Percentiles rank a stretch among this genome's conserved stretches.
Conservation (phyloP, 1,140 invertebrate species). For the Zaprionus davidi region DNA sequence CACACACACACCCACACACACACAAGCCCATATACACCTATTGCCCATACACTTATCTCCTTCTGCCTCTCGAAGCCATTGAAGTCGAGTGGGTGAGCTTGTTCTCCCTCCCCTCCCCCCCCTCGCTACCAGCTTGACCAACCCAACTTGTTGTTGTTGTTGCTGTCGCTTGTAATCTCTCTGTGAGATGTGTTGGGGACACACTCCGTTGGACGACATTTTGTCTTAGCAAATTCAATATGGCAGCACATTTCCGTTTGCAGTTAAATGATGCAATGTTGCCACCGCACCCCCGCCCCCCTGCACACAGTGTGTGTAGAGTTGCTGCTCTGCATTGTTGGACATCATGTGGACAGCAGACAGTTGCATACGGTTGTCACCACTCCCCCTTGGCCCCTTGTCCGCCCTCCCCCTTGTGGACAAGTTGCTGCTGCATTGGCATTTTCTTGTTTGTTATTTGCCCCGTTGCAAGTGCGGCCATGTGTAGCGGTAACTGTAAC, state of each 20-base stretch:
- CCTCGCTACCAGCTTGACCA: background rate
- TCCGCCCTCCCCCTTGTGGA: background rate
- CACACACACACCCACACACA: background rate
- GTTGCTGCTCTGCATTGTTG: conserved; percentile 4
- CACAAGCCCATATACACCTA: background rate
- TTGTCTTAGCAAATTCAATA: conserved; percentile 68
- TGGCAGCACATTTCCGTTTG: conserved; percentile 68
- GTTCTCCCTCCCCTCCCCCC: background rate
- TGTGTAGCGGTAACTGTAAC: conserved; percentile 34
- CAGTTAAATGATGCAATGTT: conserved; percentile 58
- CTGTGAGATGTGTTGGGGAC: background rate
- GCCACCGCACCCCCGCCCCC: background rate
- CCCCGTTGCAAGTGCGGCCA: conserved; percentile 33
- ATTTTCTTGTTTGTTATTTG: conserved; percentile 48
- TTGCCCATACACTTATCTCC: background rate
- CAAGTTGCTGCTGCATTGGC: conserved; percentile 11
- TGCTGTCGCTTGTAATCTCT: conserved; percentile 6
- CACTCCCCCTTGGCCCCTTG: background rate
- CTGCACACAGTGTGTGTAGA: background rate
- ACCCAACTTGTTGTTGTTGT: background rate
- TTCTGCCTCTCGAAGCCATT: background rate
- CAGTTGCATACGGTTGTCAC: background rate
- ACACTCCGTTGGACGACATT: conserved; percentile 23
- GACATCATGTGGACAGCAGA: conserved; percentile 25
- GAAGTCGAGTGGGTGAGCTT: background rate